Conservation (phyloP, 2,113 vertebrate genomes). For the Nettapus auritus region DNA sequence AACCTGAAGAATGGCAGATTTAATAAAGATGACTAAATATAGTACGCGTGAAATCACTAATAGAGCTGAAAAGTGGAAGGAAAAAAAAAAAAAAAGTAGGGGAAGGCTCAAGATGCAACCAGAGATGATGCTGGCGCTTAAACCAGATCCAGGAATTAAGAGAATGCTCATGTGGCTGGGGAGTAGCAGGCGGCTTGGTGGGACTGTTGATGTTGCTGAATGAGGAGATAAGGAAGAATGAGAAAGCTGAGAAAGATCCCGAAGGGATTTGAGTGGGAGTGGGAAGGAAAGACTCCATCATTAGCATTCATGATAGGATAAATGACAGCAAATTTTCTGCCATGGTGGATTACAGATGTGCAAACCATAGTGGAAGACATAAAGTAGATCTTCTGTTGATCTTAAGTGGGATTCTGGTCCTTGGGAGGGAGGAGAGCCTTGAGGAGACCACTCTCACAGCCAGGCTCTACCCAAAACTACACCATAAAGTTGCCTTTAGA, state of each 20-base stretch:
- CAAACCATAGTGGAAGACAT: not conserved
- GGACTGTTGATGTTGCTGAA: constrained; percentile 26
- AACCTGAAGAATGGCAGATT: constrained; percentile 8
- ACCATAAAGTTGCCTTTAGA: not conserved
- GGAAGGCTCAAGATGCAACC: not conserved
- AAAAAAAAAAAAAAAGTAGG: not conserved
- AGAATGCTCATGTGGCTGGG: not conserved
- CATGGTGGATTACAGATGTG: not conserved
- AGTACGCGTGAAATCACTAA: not conserved
- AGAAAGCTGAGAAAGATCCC: constrained; percentile 41
- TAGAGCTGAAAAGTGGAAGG: not conserved
- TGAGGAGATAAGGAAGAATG: constrained; percentile 26
- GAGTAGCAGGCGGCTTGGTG: not conserved
- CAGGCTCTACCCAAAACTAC: not conserved
- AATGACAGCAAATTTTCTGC: not conserved
- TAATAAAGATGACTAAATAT: constrained; percentile 27
- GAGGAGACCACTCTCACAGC: not conserved
- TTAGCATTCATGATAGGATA: not conserved
- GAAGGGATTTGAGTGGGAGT: constrained; percentile 55
- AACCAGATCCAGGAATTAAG: not conserved
- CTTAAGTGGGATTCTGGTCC: not conserved
- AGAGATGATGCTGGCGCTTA: not conserved
- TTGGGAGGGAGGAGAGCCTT: not conserved
- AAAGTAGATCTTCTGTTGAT: not conserved
- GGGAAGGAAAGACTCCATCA: constrained; percentile 9